phyloP scores from a whole-genome alignment of 1,140 invertebrate species.

The Diploscapter pachys region DNA sequence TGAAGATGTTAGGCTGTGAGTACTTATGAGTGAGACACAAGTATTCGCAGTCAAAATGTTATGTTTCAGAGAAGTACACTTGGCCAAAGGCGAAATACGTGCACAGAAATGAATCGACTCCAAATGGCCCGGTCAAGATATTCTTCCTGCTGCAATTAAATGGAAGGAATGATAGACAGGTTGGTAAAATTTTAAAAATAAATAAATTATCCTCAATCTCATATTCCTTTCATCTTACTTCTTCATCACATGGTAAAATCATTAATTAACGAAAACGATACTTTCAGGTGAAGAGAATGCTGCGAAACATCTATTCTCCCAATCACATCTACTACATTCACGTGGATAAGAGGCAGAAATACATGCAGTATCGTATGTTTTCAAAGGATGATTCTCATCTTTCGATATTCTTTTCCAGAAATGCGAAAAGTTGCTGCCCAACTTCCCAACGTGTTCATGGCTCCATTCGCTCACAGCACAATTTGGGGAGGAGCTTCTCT shows the following conservation, averaged over 20 bases:
- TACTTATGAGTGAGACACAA: slow-evolving; percentile 4
- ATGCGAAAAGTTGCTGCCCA: slow-evolving; percentile 43
- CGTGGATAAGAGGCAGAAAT: slow-evolving; percentile 70
- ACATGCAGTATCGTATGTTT: slow-evolving; percentile 67
- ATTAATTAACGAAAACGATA: slow-evolving; percentile 56
- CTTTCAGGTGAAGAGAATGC: slow-evolving; percentile 83
- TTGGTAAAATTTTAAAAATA: not conserved
- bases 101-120: not conserved
- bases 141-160: slow-evolving; percentile 92
- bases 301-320: slow-evolving; percentile 80
- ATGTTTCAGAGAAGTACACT: too few relatives aligned
- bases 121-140: slow-evolving; percentile 66
- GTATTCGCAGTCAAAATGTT: too few relatives aligned
- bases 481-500: slow-evolving; percentile 98
- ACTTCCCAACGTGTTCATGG: slow-evolving; percentile 75
- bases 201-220: not conserved
- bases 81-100: slow-evolving; percentile 19
- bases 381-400: slow-evolving; percentile 54
- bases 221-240: too few relatives aligned
- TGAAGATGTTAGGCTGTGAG: not conserved
- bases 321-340: slow-evolving; percentile 95
- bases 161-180: slow-evolving; percentile 70
- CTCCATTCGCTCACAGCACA: slow-evolving; percentile 76
- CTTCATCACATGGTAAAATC: too few relatives aligned
- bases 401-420: slow-evolving; percentile 35